Evolutionary conservation across 2,888 invertebrate genomes (phyloP), one percentile per base, ranked within the genome.

Genomic region (Micoletzkya japonica): DNA sequence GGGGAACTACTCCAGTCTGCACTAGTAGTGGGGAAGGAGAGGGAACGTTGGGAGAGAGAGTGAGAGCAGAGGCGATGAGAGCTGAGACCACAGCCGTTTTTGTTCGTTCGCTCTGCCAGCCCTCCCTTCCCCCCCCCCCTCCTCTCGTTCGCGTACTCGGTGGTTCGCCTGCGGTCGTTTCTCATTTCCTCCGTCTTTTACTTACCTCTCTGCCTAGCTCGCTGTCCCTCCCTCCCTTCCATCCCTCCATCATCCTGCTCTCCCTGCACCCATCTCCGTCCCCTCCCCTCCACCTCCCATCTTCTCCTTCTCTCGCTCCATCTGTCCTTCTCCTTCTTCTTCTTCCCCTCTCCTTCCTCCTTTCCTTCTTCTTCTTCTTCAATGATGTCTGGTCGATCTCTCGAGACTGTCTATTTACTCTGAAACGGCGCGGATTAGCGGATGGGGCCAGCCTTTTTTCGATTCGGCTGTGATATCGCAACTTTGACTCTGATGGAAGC

Each of bases 141-240:
- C 52, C 6, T 28, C 60, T 24, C 28, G n/a, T 60, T 17, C 39
- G 26, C 30, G 39, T 39, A n/a, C n/a, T n/a, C n/a, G n/a, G n/a
- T n/a, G n/a, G n/a, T n/a, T n/a, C n/a, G n/a, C n/a, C n/a, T n/a
- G n/a, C n/a, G n/a, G n/a, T n/a, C n/a, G n/a, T n/a, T n/a, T n/a
- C n/a, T n/a, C n/a, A n/a, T n/a, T n/a, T n/a, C n/a, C n/a, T n/a
- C n/a, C n/a, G n/a, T n/a, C n/a, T n/a, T n/a, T n/a, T n/a, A n/a
- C n/a, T n/a, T n/a, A n/a, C 60, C 39, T 39, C n/a, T 32, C 24
- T 20, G 30, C 37, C 58, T 24, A 20, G 32, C 61, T 36, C 20
- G 30, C 24, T 34, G n/a, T 30, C 49, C 61, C 36, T n/a, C 52
- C 52, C 52, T 52, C 52, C n/a, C 52, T 24, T 58, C 7, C 32